phyloP scores from a whole-genome alignment of 2,888 invertebrate genomes.

The Trimorus sp. region DNA sequence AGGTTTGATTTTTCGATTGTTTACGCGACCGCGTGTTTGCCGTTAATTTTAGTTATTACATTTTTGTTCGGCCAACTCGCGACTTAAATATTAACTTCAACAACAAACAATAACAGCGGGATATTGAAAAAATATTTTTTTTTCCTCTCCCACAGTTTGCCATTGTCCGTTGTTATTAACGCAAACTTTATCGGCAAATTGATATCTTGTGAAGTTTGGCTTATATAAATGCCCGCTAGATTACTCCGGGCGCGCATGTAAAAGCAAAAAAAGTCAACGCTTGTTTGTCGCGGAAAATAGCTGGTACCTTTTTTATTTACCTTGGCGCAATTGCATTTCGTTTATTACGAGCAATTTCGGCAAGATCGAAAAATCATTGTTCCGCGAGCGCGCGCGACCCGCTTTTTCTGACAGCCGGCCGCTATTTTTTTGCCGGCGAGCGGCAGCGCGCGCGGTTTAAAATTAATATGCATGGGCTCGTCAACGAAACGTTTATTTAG shows the following conservation, averaged over 20 bases:
- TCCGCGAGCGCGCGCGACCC: constrained; percentile 65
- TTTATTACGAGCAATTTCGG: constrained; percentile 75
- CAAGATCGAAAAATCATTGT: constrained; percentile 80
- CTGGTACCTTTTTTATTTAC: constrained; percentile 61
- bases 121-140: constrained; percentile 7
- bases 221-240: constrained; percentile 36
- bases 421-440: constrained; percentile 73
- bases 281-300: constrained; percentile 56
- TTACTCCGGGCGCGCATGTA: constrained; percentile 40
- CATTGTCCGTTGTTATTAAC: constrained; percentile 33
- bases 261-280: constrained; percentile 43
- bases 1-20: constrained; percentile 5
- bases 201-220: constrained; percentile 50
- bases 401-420: constrained; percentile 61
- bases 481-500: constrained; percentile 80
- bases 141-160: neutral
- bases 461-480: constrained; percentile 81
- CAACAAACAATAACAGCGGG: constrained; percentile 28
- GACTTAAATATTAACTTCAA: constrained; percentile 35
- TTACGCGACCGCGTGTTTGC: constrained; percentile 18
- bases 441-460: constrained; percentile 75
- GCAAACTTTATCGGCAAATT: constrained; percentile 49
- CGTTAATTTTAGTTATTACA: constrained; percentile 24
- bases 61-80: constrained; percentile 8
- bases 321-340: constrained; percentile 68